Percentiles rank a stretch among this genome's conserved stretches.
These are phyloP conservation scores for Atta cephalotes DNA, from an alignment of 1,140 invertebrate species.

Conservation along the genomic window DNA sequence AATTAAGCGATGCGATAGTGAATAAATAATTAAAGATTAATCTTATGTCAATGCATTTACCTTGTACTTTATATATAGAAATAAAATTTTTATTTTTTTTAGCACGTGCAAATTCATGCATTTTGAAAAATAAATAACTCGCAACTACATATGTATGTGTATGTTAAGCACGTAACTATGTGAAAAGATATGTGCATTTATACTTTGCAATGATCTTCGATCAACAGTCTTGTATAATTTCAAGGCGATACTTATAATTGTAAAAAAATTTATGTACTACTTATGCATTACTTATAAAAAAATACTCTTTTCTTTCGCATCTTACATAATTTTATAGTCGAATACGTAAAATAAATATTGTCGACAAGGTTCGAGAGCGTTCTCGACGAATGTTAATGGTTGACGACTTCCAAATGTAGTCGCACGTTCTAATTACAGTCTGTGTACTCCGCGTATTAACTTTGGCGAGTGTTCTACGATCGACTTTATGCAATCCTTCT, in stretches of 20 bases:
- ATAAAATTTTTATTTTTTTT: background rate
- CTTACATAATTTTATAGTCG: slow-evolving; percentile 4
- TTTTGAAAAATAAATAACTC: background rate
- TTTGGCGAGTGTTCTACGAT: slow-evolving; percentile 35
- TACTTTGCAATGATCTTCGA: slow-evolving; percentile 4
- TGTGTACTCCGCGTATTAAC: background rate
- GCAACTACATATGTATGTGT: too few species aligned
- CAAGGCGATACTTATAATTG: slow-evolving; percentile 1
- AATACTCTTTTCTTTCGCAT: background rate
- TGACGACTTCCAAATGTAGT: background rate
- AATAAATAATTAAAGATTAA: background rate
- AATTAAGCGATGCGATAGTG: background rate
- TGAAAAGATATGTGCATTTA: background rate
- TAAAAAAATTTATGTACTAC: slow-evolving; percentile 14
- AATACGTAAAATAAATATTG: slow-evolving; percentile 7
- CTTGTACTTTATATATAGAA: background rate
- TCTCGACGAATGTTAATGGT: background rate
- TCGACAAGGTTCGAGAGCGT: background rate
- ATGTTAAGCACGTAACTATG: background rate
- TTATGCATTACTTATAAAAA: background rate
- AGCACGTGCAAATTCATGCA: background rate
- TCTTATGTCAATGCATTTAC: background rate
- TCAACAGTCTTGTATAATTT: slow-evolving; percentile 10
- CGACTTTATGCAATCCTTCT: slow-evolving; percentile 37
- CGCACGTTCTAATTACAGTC: background rate